Evolutionary conservation across 2,888 invertebrate genomes (phyloP).

Genomic region (Cecidostiba fungosa): DNA sequence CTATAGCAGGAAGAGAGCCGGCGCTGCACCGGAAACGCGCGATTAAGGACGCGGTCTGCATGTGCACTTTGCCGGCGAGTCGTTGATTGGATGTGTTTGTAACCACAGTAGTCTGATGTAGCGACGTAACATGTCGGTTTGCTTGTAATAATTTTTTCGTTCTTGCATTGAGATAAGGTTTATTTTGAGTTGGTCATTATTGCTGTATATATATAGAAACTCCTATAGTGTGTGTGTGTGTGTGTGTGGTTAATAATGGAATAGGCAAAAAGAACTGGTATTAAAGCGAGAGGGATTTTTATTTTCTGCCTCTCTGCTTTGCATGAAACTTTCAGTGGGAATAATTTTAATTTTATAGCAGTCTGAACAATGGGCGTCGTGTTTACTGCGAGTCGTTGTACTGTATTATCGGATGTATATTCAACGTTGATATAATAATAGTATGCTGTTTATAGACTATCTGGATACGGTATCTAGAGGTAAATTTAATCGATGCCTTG

Average conservation of each 20-base stretch:
- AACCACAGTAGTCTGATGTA: neutral
- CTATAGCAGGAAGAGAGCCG: conserved; percentile 66
- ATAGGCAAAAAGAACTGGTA: neutral
- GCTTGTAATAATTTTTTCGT: neutral
- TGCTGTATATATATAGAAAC: too few relatives aligned
- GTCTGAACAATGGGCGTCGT: neutral
- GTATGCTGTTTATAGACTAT: neutral
- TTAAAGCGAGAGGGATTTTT: too few relatives aligned
- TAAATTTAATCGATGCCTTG: neutral
- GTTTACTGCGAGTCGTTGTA: neutral
- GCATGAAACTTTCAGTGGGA: neutral
- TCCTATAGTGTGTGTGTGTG: neutral
- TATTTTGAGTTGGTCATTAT: neutral
- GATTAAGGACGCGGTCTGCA: conserved; percentile 50
- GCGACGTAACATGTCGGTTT: neutral
- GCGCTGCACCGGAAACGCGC: conserved; percentile 48
- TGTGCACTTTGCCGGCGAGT: conserved; percentile 6
- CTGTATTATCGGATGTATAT: neutral
- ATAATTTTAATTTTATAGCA: conserved; percentile 5
- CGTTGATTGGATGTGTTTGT: neutral
- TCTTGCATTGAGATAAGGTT: neutral
- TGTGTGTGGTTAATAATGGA: neutral
- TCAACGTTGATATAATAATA: neutral
- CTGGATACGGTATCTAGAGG: neutral
- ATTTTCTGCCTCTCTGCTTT: neutral